Evolutionary conservation across 2,797 vertebrate species (phyloP), one percentile per base, ranked within the genome.

Genomic region (Peromyscus aztecus): DNA sequence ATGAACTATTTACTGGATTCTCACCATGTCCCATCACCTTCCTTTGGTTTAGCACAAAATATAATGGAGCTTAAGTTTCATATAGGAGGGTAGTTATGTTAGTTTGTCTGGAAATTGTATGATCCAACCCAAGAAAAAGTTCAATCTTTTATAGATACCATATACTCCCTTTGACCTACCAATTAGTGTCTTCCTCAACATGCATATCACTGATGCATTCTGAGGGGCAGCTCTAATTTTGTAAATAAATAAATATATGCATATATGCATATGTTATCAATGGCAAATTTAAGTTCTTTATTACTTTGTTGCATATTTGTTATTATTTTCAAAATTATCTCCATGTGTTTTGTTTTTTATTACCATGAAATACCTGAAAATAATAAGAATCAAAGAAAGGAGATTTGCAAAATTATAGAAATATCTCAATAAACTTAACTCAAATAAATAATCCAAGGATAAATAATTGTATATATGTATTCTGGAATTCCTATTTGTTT

Each of bases 41-140:
- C 3, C 3, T 92, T 95, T 84, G 23, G 1, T 88, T 69, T 88
- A 93, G 16, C 29, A 87, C 24, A 43, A 92, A 92, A 69, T n/a
- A 37, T 73, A 90, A 43, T 11, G 29, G 5, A 34, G 5, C 3
- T 78, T 85, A 43, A 85, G 43, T 43, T 63, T 89, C 9, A 86
- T 0, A 4, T 40, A 34, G 6, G 55, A 29, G 29, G 1, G 2
- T 0, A 46, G 16, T 63, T 6, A 23, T 52, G 16, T 63, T 6
- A 19, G 0, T 49, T 81, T 84, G 87, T 76, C 40, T 90, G 27
- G 31, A 86, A 89, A 31, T 85, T 71, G 21, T 81, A 17, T 46
- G 1, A 55, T 40, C 55, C 49, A 40, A 19, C 21, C 52, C 0
- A 89, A 91, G 80, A 67, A 2, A 84, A 13, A 92, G 0, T 90